Percentiles rank a stretch among this genome's conserved stretches.
Conservation (phyloP, 2,113 vertebrate species). For the Saimiri boliviensis region DNA sequence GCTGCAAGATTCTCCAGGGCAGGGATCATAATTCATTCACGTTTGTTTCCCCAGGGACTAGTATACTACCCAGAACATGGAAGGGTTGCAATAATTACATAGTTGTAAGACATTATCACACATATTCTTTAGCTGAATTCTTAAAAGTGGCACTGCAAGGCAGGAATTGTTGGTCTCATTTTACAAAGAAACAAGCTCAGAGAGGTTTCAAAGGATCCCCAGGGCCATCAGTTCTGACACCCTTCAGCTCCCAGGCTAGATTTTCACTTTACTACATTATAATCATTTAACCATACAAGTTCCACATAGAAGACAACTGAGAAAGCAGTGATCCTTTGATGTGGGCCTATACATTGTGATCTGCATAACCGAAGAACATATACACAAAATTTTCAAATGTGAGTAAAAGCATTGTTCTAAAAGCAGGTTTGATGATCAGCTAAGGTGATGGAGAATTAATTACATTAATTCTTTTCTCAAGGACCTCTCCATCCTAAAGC, state of each 20-base stretch:
- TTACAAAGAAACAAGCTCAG: slow-evolving; percentile 22
- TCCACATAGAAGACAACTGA: not conserved
- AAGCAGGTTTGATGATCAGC: not conserved
- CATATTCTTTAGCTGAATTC: not conserved
- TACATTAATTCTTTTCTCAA: not conserved
- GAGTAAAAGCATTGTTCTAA: not conserved
- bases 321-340: not conserved
- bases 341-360: not conserved
- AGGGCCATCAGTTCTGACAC: not conserved
- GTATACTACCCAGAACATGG: not conserved
- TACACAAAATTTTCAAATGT: not conserved
- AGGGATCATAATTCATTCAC: not conserved
- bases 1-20: not conserved
- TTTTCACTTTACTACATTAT: not conserved
- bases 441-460: not conserved
- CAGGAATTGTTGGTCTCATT: not conserved
- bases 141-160: not conserved
- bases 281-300: not conserved
- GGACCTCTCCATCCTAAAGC: not conserved
- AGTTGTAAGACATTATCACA: not conserved
- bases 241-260: not conserved
- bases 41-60: not conserved
- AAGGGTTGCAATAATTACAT: not conserved
- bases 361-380: not conserved
- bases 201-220: not conserved